Base-by-base conservation (phyloP, 2,888 invertebrate genomes). In the Sepioteuthis lessoniana region DNA sequence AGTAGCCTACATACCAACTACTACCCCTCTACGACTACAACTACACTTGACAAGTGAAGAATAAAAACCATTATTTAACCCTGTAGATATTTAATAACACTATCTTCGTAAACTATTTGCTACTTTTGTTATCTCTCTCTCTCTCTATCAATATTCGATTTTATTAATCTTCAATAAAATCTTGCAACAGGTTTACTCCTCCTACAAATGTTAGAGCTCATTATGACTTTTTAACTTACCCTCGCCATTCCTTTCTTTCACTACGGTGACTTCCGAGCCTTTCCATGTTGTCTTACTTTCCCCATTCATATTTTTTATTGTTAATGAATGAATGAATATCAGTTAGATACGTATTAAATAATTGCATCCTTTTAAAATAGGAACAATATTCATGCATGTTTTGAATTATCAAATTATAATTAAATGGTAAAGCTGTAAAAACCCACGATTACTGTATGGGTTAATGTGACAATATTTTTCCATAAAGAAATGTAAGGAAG, bases 101-200 rank as follows among this genome's bases (percentile, higher is more conserved):
- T 16, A n/a, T 76, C n/a, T 76, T 76, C 19, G 76, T 25, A 47
- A 31, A 60, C 13, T 10, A 76, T 76, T 35, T 35, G n/a, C 13
- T 35, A 1, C 1, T 35, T 55, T 55, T 55, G 28, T 5, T 55
- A 55, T 55, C n/a, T n/a, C n/a, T n/a, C n/a, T 76, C 10, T 35
- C n/a, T 10, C 13, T 10, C 16, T 16, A 76, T 76, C n/a, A 76
- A 0, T 16, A 76, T n/a, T 76, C 16, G 76, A 76, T 76, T 76
- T n/a, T 76, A n/a, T 10, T 76, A 16, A 76, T 76, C n/a, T 16
- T 76, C n/a, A n/a, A 35, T 76, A 35, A 35, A n/a, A 76, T 60
- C 76, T 76, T 76, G 76, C 76, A 76, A 76, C 76, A 76, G 76
- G 76, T 76, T 35, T 76, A 35, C 76, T 76, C n/a, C n/a, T n/a